Percentiles rank a stretch among this genome's conserved stretches.
Conservation (phyloP, 2,888 invertebrate species). For the Catocala fraxini region DNA sequence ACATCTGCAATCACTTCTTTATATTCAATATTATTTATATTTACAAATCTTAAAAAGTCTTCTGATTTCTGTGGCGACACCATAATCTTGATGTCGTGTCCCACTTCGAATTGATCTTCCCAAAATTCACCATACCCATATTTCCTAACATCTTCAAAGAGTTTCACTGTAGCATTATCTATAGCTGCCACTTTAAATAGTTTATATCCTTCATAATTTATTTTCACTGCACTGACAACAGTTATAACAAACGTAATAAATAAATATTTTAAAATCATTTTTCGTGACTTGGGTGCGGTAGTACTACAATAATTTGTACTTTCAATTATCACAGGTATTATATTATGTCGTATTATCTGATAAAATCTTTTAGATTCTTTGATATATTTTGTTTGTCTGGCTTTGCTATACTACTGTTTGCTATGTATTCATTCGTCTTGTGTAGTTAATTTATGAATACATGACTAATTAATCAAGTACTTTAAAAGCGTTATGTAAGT, state of each 20-base stretch:
- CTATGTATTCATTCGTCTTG: no score
- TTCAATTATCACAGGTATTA: constrained; percentile 10
- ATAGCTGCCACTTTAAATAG: constrained; percentile 87
- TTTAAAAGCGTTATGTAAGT: no score
- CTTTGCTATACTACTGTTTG: no score
- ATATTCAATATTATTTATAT: constrained; percentile 48
- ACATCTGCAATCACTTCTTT: constrained; percentile 65
- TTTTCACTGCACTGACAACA: constrained; percentile 40
- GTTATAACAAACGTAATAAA: constrained; percentile 45
- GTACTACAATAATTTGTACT: not conserved
- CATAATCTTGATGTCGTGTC: constrained; percentile 70
- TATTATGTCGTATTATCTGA: constrained; percentile 10
- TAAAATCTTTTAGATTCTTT: not conserved
- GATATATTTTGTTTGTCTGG: no score
- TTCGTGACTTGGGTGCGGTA: constrained; percentile 9
- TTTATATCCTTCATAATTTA: constrained; percentile 86
- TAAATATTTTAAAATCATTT: constrained; percentile 55
- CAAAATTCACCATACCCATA: constrained; percentile 71
- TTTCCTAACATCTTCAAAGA: constrained; percentile 77
- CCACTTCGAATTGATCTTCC: constrained; percentile 66
- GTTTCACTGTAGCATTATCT: constrained; percentile 77
- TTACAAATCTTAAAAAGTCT: constrained; percentile 53
- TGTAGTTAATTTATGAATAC: no score
- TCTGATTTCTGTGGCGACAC: constrained; percentile 61
- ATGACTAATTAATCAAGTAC: no score